Conservation (phyloP, 1,140 invertebrate species). For the Solenopsis invicta region DNA sequence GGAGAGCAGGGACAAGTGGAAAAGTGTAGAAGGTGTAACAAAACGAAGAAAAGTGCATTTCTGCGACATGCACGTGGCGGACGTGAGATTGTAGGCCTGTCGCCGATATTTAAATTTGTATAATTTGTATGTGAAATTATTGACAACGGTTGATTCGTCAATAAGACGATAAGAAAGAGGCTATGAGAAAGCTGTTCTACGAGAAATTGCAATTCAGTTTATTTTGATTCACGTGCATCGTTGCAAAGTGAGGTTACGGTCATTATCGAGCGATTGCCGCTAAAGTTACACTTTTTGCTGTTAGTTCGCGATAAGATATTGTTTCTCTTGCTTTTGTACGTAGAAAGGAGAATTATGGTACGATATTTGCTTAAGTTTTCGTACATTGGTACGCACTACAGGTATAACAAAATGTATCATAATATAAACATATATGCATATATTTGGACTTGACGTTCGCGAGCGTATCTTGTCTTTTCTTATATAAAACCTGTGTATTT, state of each 20-base stretch:
- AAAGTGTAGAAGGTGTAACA: too few relatives aligned
- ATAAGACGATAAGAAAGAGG: not conserved
- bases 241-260: not conserved
- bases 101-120: not conserved
- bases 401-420: constrained; percentile 63
- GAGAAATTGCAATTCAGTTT: not conserved
- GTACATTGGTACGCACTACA: constrained; percentile 83
- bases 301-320: not conserved
- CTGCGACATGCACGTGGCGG: too few relatives aligned
- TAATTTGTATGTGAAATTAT: not conserved
- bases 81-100: not conserved
- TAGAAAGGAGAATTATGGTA: constrained; percentile 49
- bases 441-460: not conserved
- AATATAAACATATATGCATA: not conserved
- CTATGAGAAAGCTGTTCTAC: too few relatives aligned
- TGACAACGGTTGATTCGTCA: not conserved
- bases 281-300: constrained; percentile 38
- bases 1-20: too few relatives aligned
- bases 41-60: too few relatives aligned
- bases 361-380: constrained; percentile 77
- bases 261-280: not conserved
- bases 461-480: not conserved
- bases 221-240: not conserved
- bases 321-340: not conserved
- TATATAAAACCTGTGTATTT: not conserved